phyloP scores from a whole-genome alignment of 2,113 vertebrate genomes.

The Tyto alba region DNA sequence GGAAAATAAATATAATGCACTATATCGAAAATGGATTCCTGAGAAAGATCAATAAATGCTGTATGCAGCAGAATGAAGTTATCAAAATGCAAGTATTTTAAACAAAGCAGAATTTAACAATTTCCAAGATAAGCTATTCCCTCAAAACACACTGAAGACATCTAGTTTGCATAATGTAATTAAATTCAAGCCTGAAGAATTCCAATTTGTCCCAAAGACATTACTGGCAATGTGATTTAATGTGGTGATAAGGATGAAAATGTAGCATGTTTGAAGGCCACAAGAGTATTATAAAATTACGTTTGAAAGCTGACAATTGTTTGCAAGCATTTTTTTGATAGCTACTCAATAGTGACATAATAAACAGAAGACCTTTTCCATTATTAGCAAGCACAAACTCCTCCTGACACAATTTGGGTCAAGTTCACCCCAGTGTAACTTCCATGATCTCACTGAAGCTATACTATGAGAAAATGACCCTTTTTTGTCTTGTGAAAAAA shows the following conservation, averaged over 20 bases:
- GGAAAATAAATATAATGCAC: not conserved
- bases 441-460: not conserved
- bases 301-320: constrained; percentile 54
- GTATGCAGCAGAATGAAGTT: constrained; percentile 52
- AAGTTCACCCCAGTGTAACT: not conserved
- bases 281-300: constrained; percentile 41
- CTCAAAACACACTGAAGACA: constrained; percentile 52
- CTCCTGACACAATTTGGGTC: not conserved
- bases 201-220: constrained; percentile 61
- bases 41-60: constrained; percentile 60
- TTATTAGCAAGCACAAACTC: not conserved
- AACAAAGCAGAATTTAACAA: constrained; percentile 59
- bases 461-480: not conserved
- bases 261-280: constrained; percentile 21
- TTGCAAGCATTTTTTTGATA: not conserved
- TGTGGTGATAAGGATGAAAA: constrained; percentile 51
- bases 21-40: constrained; percentile 20
- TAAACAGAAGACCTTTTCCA: not conserved
- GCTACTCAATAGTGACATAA: not conserved
- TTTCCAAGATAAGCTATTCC: constrained; percentile 44
- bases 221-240: constrained; percentile 67
- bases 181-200: constrained; percentile 73
- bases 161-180: constrained; percentile 75
- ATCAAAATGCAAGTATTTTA: constrained; percentile 74
- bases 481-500: not conserved